These are phyloP conservation scores for Symphodus melops DNA, from an alignment of 2,113 vertebrate genomes.

Conservation along the genomic window DNA sequence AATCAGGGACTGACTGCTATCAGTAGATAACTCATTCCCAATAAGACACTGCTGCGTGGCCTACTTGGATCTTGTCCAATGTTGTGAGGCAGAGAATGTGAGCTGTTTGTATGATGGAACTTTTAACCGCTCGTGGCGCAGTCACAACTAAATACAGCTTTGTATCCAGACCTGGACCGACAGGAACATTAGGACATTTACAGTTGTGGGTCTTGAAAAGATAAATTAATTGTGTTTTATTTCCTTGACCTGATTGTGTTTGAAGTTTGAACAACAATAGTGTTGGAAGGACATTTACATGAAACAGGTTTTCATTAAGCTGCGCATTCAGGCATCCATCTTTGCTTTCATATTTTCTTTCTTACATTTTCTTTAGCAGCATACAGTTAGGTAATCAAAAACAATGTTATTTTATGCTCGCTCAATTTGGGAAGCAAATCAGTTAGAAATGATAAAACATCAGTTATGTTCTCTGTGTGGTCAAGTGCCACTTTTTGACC, in stretches of 20 bases:
- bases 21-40: constrained; percentile 54
- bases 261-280: background rate
- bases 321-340: background rate
- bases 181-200: background rate
- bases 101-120: constrained; percentile 63
- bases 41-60: constrained; percentile 69
- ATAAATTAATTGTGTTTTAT: background rate
- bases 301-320: background rate
- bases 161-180: constrained; percentile 3
- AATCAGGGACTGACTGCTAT: constrained; percentile 45
- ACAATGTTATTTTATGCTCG: too few species aligned
- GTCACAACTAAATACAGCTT: constrained; percentile 1
- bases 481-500: too few species aligned
- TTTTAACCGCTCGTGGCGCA: constrained; percentile 20
- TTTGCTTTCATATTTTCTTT: background rate
- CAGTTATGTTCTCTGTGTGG: background rate
- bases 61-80: constrained; percentile 73
- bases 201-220: background rate
- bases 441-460: background rate
- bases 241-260: background rate
- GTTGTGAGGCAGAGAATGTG: constrained; percentile 61
- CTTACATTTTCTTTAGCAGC: too few species aligned
- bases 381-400: too few species aligned
- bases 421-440: too few species aligned
- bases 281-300: background rate